phyloP scores from a whole-genome alignment of 2,113 vertebrate species.

The Dissostichus mawsoni region DNA sequence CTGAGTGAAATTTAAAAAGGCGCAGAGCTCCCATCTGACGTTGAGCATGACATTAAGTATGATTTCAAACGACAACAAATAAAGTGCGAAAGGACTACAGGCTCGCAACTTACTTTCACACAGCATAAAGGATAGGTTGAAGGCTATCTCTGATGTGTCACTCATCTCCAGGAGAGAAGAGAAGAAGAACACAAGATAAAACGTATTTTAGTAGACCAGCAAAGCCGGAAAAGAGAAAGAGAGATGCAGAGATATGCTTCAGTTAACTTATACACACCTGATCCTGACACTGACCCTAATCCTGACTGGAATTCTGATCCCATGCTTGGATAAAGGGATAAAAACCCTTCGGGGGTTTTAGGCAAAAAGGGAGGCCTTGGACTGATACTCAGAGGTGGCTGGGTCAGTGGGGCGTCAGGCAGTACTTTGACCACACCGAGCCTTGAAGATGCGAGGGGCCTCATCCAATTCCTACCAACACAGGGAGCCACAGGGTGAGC shows the following conservation, averaged over 20 bases:
- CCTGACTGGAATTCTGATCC: slow-evolving; percentile 74
- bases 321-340: slow-evolving; percentile 70
- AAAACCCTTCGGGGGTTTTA: slow-evolving; percentile 51
- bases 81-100: slow-evolving; percentile 64
- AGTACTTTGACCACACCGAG: slow-evolving; percentile 65
- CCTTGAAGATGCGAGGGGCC: slow-evolving; percentile 70
- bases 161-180: slow-evolving; percentile 66
- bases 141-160: slow-evolving; percentile 79
- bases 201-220: slow-evolving; percentile 59
- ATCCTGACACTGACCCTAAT: slow-evolving; percentile 70
- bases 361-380: slow-evolving; percentile 52
- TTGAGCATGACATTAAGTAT: slow-evolving; percentile 73
- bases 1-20: slow-evolving; percentile 59
- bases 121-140: slow-evolving; percentile 72
- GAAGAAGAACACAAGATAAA: slow-evolving; percentile 63
- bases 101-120: slow-evolving; percentile 62
- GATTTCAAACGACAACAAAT: slow-evolving; percentile 75
- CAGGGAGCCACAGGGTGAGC: slow-evolving; percentile 51
- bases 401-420: slow-evolving; percentile 63
- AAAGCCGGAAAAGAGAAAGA: slow-evolving; percentile 50
- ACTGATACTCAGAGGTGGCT: slow-evolving; percentile 55
- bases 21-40: slow-evolving; percentile 53
- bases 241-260: slow-evolving; percentile 62
- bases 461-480: slow-evolving; percentile 63
- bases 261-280: slow-evolving; percentile 66